Conservation (phyloP, 2,888 invertebrate species). For the Lepidochitona cinerea region DNA sequence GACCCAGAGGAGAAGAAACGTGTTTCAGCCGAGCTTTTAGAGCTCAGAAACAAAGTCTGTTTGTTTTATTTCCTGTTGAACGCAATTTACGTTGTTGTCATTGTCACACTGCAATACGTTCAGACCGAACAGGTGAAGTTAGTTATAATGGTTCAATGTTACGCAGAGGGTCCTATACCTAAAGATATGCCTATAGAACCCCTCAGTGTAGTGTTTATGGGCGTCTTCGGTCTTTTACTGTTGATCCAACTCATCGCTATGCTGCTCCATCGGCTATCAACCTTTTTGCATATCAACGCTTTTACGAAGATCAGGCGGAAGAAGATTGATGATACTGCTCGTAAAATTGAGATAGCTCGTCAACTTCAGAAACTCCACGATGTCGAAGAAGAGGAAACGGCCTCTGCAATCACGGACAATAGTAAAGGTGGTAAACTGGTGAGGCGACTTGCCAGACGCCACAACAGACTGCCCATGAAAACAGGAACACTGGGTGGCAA, state of each 20-base stretch:
- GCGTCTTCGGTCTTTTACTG: slow-evolving; percentile 96
- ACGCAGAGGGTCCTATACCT: neutral
- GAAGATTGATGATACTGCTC: neutral
- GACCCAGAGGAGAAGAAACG: slow-evolving; percentile 84
- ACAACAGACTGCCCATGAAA: neutral
- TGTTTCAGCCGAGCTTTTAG: slow-evolving; percentile 77
- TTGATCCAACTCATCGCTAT: slow-evolving; percentile 97
- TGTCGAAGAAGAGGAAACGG: neutral
- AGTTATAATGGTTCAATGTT: slow-evolving; percentile 25
- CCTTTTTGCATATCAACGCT: slow-evolving; percentile 95
- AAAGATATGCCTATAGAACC: slow-evolving; percentile 41
- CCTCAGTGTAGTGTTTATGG: slow-evolving; percentile 87
- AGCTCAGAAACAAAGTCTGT: slow-evolving; percentile 87
- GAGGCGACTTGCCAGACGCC: neutral
- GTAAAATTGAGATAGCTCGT: neutral
- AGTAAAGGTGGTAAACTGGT: neutral
- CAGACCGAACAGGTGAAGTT: slow-evolving; percentile 26
- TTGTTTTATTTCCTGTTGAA: slow-evolving; percentile 93
- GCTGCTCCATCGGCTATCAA: slow-evolving; percentile 99
- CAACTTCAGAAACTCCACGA: neutral
- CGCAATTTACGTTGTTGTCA: slow-evolving; percentile 96
- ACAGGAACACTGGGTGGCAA: neutral
- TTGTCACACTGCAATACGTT: slow-evolving; percentile 97
- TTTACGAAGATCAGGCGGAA: slow-evolving; percentile 77
- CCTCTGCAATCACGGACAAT: neutral